Conservation (phyloP, 2,888 invertebrate species). For the Megaustenia siamemsis region DNA sequence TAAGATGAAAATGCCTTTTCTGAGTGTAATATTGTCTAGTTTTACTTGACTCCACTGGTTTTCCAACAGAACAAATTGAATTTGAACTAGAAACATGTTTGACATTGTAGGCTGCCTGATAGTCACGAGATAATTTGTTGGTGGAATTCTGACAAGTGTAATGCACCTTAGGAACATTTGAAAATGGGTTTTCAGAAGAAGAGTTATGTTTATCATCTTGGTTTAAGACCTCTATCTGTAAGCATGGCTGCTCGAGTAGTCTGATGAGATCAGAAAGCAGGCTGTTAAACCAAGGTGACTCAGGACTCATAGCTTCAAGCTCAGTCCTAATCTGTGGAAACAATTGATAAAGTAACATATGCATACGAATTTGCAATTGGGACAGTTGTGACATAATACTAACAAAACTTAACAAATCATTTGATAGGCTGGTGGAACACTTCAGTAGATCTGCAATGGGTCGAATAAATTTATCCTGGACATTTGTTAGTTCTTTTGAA, state of each 20-base stretch:
- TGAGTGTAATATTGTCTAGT: background rate
- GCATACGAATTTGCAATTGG: slow-evolving; percentile 38
- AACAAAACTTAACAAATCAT: slow-evolving; percentile 22
- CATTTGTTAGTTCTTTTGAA: background rate
- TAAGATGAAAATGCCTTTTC: background rate
- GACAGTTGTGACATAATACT: slow-evolving; percentile 9
- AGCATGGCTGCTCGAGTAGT: slow-evolving; percentile 2
- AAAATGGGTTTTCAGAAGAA: background rate
- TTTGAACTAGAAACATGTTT: background rate
- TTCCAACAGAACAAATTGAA: background rate
- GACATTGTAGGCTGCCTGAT: background rate
- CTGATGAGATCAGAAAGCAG: slow-evolving; percentile 26
- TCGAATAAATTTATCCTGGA: background rate
- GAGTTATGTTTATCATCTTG: background rate
- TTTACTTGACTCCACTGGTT: background rate
- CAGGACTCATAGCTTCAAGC: slow-evolving; percentile 28
- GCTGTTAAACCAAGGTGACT: slow-evolving; percentile 3
- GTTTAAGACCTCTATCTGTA: background rate
- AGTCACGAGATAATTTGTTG: background rate
- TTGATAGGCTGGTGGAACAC: background rate
- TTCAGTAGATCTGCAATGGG: background rate
- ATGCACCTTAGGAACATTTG: background rate
- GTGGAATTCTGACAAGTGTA: background rate
- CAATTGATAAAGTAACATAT: slow-evolving; percentile 23
- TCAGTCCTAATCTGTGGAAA: slow-evolving; percentile 25